Base-by-base conservation (phyloP, 1,140 invertebrate genomes). In the Acromyrmex heyeri region DNA sequence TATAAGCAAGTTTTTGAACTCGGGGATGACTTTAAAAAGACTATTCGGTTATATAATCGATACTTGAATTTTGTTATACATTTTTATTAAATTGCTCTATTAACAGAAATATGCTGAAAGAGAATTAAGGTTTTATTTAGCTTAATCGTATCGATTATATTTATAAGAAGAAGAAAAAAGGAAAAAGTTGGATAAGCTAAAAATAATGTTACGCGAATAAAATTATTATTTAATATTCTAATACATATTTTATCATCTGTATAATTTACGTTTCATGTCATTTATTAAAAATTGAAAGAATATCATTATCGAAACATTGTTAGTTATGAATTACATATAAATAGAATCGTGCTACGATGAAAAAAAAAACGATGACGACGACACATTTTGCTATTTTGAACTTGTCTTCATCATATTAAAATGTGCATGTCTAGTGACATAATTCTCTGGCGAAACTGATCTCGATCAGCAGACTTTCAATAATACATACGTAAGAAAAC, bases 401-500 rank as follows among this genome's bases (percentile, higher is more conserved):
- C 24, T 48, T 77, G 12, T 64, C 57, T 44, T 62, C 38, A 3
- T 44, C 24, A 34, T 6, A 24, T 18, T 64, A 30, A 78, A 78
- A 50, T 21, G 18, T 65, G 48, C 77, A 38, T 55, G 77, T 69
- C 64, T 81, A 34, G 5, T n/a, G 59, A 2, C 27, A 16, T 7
- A 38, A 16, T 57, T 55, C 30, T 34, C 48, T 70, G n/a, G 8
- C n/a, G 21, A 55, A 81, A 69, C 21, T 21, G 55, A 82, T 81
- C 78, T 21, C 8, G 70, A 27, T 70, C 44, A 55, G 12, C 6
- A 24, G n/a, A 77, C 61, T 65, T 77, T 85, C 77, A 67, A 85
- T 81, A 27, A 34, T 50, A 69, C 30, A 65, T 50, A 67, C 44
- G 24, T 85, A 73, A 65, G n/a, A 48, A 77, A 55, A n/a, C n/a